phyloP scores from a whole-genome alignment of 2,888 invertebrate genomes.

The Eulithis prunata region DNA sequence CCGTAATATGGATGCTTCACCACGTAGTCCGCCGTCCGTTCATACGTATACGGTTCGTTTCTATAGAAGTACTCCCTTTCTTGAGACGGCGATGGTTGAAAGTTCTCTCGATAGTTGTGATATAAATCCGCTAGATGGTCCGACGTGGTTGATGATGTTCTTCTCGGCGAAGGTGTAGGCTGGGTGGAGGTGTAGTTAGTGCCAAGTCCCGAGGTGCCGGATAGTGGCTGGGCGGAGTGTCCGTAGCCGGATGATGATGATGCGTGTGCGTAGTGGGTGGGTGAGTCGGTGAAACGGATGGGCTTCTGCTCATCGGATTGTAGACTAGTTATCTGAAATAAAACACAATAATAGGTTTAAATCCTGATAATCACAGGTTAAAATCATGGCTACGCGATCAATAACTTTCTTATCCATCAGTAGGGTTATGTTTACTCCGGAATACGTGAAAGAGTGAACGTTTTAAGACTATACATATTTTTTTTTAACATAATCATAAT shows the following conservation, averaged over 20 bases:
- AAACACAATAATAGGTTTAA: neutral
- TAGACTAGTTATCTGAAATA: slow-evolving; percentile 71
- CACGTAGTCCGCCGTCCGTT: slow-evolving; percentile 75
- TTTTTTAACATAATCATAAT: no score
- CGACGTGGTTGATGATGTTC: slow-evolving; percentile 86
- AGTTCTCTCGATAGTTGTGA: slow-evolving; percentile 80
- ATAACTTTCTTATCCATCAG: no score
- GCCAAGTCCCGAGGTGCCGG: slow-evolving; percentile 80
- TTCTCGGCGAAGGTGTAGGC: slow-evolving; percentile 87
- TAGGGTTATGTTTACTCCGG: no score
- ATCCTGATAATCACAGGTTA: no score
- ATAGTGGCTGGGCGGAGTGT: slow-evolving; percentile 78
- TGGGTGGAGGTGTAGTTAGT: slow-evolving; percentile 81
- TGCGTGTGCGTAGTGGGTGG: slow-evolving; percentile 86
- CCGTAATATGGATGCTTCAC: slow-evolving; percentile 74
- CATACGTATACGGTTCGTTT: slow-evolving; percentile 67
- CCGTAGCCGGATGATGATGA: slow-evolving; percentile 80
- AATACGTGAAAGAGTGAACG: no score
- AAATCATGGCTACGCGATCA: no score
- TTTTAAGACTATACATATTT: no score
- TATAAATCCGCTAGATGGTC: slow-evolving; percentile 87
- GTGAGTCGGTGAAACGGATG: slow-evolving; percentile 89
- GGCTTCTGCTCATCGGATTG: slow-evolving; percentile 86
- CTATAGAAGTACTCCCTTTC: slow-evolving; percentile 69
- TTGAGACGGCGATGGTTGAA: slow-evolving; percentile 68